Percentiles rank a stretch among this genome's conserved stretches.
phyloP scores from a whole-genome alignment of 1,140 invertebrate genomes.

The Megalopta genalis region DNA sequence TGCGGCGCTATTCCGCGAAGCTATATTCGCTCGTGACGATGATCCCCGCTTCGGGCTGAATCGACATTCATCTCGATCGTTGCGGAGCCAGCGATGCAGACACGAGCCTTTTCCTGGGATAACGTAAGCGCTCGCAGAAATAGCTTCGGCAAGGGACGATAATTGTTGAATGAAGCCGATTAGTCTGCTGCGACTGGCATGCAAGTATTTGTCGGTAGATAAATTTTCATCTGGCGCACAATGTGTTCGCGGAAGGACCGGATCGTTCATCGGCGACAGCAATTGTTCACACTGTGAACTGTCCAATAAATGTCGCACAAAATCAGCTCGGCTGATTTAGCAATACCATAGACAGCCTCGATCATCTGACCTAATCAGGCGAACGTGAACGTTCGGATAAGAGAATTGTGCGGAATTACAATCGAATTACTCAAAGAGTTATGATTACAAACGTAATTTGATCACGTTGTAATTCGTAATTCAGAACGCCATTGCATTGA shows the following conservation, averaged over 20 bases:
- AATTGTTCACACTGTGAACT: background rate
- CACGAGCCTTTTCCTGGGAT: background rate
- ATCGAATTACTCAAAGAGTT: no score
- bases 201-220: background rate
- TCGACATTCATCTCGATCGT: background rate
- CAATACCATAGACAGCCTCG: no score
- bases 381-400: no score
- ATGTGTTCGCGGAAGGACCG: background rate
- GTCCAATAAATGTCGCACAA: no score
- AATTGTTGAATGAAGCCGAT: constrained; percentile 3
- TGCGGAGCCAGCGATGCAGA: background rate
- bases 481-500: no score
- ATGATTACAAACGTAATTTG: no score
- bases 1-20: background rate
- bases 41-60: background rate
- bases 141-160: background rate
- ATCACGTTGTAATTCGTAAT: no score
- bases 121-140: constrained; percentile 3
- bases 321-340: no score
- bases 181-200: background rate
- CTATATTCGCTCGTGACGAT: constrained; percentile 3
- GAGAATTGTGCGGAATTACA: no score
- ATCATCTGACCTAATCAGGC: no score
- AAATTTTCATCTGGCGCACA: background rate
- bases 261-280: background rate